phyloP scores from a whole-genome alignment of 1,140 invertebrate species.

The Atta colombica region DNA sequence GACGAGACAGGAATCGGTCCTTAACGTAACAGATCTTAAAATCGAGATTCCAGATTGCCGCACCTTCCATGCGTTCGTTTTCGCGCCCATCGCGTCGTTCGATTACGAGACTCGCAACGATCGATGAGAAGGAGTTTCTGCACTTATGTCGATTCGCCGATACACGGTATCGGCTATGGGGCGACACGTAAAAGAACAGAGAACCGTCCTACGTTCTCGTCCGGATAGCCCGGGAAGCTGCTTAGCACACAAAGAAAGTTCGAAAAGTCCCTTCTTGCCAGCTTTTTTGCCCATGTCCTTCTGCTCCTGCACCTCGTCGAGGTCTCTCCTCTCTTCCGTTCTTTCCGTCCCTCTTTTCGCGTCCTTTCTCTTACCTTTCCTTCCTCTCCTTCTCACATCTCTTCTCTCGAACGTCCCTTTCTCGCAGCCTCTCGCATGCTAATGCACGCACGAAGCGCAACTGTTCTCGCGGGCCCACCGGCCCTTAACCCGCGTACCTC shows the following conservation, averaged over 20 bases:
- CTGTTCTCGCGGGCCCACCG: slow-evolving; percentile 80
- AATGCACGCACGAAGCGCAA: slow-evolving; percentile 83
- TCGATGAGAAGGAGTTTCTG: slow-evolving; percentile 61
- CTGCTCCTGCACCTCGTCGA: slow-evolving; percentile 61
- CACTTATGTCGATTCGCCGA: slow-evolving; percentile 59
- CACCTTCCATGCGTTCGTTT: slow-evolving; percentile 3
- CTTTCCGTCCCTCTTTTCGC: slow-evolving; percentile 51
- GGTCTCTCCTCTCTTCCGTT: slow-evolving; percentile 56
- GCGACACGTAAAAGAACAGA: slow-evolving; percentile 60
- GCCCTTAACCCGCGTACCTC: slow-evolving; percentile 57
- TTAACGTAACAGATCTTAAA: slow-evolving; percentile 11
- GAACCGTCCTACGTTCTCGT: slow-evolving; percentile 34
- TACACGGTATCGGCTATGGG: slow-evolving; percentile 53
- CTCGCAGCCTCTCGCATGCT: slow-evolving; percentile 81
- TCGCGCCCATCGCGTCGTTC: slow-evolving; percentile 53
- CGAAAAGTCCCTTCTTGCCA: slow-evolving; percentile 77
- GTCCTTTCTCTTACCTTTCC: not conserved
- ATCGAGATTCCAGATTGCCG: slow-evolving; percentile 40
- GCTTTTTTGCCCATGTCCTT: slow-evolving; percentile 74
- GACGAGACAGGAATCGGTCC: not conserved
- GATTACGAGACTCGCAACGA: slow-evolving; percentile 62
- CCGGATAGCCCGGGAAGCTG: slow-evolving; percentile 73
- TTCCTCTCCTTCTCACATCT: too few species aligned
- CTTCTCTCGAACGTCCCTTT: slow-evolving; percentile 60
- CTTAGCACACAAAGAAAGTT: slow-evolving; percentile 84